Base-by-base conservation (phyloP, 2,888 invertebrate species). In the Callimorpha dominula region DNA sequence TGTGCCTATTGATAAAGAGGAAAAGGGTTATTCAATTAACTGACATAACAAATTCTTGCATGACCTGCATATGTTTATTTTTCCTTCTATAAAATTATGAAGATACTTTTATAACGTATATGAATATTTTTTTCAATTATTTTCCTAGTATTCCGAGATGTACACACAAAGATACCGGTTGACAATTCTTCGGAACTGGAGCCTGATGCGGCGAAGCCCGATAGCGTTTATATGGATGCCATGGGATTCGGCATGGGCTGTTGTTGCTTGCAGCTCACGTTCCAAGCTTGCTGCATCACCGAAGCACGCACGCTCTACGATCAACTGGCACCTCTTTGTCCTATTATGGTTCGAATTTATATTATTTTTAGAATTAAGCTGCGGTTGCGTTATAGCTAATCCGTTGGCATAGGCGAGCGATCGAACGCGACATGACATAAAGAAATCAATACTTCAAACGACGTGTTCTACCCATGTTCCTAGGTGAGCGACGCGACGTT, bases 191-290 rank as follows among this genome's bases (percentile, higher is more conserved):
- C 95, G 80, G 93, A 94, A 75, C 94, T 96, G 81, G 97, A 97
- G 68, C 96, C 96, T 68, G 88, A 85, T 15, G 97, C 97, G 1
- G 98, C 98, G 0, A 96, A 97, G 86, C 98, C 98, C 0, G 98
- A 99, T 95, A 98, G 99, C 88, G 98, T 99, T 79, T 99, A 99
- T 88, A 97, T 99, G 97, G 99, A 99, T 93, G 99, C 99, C 1
- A 99, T 99, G 99, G 99, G 99, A 43, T 99, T 99, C 92, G 99
- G 99, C 72, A 99, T 99, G 99, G 99, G 99, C 50, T 99, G 99
- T 92, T 99, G 99, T 88, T 99, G 99, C 90, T 96, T 99, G 60
- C 99, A 99, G 92, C 96, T 99, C 72, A 99, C 99, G 68, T 99
- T 99, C 96, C 98, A 99, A 94, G 99, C 99, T 1, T 99, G 99